Evolutionary conservation across 2,797 vertebrate species (phyloP).

Genomic region (Tragopan temminckii): DNA sequence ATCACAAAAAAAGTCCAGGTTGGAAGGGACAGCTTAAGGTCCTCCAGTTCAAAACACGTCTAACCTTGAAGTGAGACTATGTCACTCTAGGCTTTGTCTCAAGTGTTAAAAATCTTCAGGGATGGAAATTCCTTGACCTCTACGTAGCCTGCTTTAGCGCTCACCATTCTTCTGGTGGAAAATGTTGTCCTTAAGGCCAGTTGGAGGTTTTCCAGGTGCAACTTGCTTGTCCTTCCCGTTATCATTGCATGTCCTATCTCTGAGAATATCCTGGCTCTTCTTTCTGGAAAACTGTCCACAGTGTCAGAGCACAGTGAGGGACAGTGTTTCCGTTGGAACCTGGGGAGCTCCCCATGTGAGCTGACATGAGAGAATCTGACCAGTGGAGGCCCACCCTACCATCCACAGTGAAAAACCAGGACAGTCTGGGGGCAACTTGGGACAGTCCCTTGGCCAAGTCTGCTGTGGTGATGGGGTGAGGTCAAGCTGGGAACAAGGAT

Average conservation of each 20-base stretch:
- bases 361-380: background rate
- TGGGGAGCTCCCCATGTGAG: fast-evolving
- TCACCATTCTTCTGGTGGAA: background rate
- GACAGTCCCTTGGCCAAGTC: fast-evolving
- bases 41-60: background rate
- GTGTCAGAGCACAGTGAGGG: fast-evolving
- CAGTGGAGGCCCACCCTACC: background rate
- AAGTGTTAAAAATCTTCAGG: slow-evolving; percentile 2
- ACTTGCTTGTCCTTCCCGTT: background rate
- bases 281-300: background rate
- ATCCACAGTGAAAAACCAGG: background rate
- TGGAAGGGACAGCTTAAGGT: background rate
- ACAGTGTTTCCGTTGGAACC: fast-evolving
- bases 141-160: fast-evolving
- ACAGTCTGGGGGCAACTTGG: fast-evolving
- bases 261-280: background rate
- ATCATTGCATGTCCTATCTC: background rate
- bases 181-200: fast-evolving
- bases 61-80: background rate
- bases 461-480: background rate
- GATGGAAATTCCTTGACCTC: background rate
- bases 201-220: background rate
- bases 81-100: background rate
- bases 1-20: fast-evolving
- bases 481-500: fast-evolving